These are phyloP conservation scores for Coregonus ussuriensis DNA, from an alignment of 2,797 vertebrate genomes.

Conservation along the genomic window DNA sequence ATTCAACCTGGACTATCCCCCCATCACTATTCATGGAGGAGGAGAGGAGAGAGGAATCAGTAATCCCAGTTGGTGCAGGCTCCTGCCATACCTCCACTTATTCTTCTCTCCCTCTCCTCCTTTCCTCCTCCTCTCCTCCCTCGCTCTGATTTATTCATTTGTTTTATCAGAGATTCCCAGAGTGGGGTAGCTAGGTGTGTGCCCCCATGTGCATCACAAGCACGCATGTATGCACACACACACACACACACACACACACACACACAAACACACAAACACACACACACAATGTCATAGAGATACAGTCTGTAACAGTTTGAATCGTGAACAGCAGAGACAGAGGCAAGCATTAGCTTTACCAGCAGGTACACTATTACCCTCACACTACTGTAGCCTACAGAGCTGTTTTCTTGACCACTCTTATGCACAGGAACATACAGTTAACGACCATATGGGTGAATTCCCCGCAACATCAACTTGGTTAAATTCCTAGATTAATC, in stretches of 20 bases:
- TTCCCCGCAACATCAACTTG: background rate
- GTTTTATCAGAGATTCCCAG: slow-evolving; percentile 63
- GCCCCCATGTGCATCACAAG: background rate
- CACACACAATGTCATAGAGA: background rate
- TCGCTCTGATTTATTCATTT: slow-evolving; percentile 65
- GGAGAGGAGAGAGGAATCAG: slow-evolving; percentile 41
- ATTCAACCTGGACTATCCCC: slow-evolving; percentile 42
- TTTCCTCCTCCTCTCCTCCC: background rate
- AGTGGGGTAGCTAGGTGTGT: slow-evolving; percentile 44
- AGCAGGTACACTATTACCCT: background rate
- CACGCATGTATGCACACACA: background rate
- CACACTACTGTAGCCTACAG: background rate
- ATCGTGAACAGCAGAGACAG: background rate
- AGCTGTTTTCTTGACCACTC: background rate
- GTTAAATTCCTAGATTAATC: too few relatives aligned
- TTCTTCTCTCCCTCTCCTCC: slow-evolving; percentile 46
- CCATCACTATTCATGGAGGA: slow-evolving; percentile 67
- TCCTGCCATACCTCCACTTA: slow-evolving; percentile 56
- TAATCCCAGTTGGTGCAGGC: slow-evolving; percentile 48
- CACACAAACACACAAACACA: background rate
- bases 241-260: slow-evolving; percentile 1
- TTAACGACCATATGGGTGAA: background rate
- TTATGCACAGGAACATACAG: background rate
- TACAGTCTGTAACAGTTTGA: background rate
- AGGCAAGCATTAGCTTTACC: background rate